Conservation (phyloP, 2,888 invertebrate genomes). For the Aelia acuminata region DNA sequence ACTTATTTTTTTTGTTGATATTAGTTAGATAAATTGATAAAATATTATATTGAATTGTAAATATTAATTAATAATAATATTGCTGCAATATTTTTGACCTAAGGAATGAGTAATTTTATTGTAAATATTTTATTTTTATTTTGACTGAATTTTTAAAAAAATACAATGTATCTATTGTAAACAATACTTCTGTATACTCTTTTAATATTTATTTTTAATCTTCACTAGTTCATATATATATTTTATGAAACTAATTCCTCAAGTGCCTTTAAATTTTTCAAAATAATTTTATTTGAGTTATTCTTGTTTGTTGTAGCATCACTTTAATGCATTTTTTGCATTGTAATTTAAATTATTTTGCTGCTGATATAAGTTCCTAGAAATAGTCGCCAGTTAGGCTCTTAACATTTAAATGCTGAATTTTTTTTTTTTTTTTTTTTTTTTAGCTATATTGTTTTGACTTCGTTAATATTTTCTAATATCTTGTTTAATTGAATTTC, state of each 20-base stretch:
- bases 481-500: background rate
- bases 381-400: constrained; percentile 11
- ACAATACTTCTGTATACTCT: constrained; percentile 44
- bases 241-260: constrained; percentile 49
- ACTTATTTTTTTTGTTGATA: background rate
- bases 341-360: constrained; percentile 24
- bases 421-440: constrained; percentile 3
- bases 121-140: constrained; percentile 4
- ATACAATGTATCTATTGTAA: background rate
- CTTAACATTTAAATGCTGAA: background rate
- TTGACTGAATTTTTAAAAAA: constrained; percentile 1
- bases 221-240: background rate
- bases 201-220: constrained; percentile 25
- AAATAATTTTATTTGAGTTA: constrained; percentile 34
- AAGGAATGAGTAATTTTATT: constrained; percentile 20
- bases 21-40: background rate
- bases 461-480: background rate
- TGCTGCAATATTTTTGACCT: background rate
- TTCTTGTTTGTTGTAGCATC: background rate
- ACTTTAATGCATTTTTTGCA: constrained; percentile 1
- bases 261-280: constrained; percentile 50
- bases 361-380: constrained; percentile 44
- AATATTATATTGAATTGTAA: background rate
- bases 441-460: background rate
- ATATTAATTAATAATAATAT: constrained; percentile 10